A percentile compares a stretch with the other conserved stretches of the same genome.
Evolutionary conservation across 2,888 invertebrate species (phyloP).

Genomic region (Coleophora flavipennella): DNA sequence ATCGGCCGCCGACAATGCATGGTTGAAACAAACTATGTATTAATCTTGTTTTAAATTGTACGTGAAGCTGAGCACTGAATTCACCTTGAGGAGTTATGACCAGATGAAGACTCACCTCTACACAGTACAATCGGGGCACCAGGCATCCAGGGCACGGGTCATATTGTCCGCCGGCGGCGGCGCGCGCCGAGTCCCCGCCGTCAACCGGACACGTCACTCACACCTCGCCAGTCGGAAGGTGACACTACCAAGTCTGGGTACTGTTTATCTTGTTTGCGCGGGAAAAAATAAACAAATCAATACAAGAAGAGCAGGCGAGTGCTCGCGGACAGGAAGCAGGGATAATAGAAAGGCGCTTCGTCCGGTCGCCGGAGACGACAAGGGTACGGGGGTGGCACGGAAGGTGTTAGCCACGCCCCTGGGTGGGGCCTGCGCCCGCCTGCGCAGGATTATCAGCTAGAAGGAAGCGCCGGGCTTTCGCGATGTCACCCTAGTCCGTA

Average conservation of each 20-base stretch:
- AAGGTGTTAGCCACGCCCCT: constrained; percentile 26
- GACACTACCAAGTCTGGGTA: constrained; percentile 27
- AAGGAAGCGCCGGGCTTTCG: background rate
- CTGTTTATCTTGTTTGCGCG: constrained; percentile 54
- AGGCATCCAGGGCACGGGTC: background rate
- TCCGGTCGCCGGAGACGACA: constrained; percentile 32
- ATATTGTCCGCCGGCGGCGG: constrained; percentile 2
- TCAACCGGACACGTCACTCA: constrained; percentile 27
- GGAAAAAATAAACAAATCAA: constrained; percentile 69
- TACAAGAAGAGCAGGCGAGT: constrained; percentile 59
- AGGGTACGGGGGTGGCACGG: constrained; percentile 27
- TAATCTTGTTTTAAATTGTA: too few species aligned
- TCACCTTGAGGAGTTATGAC: too few species aligned
- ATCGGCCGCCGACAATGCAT: too few species aligned
- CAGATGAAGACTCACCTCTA: constrained; percentile 5
- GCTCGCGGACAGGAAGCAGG: constrained; percentile 67
- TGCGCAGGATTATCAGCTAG: constrained; percentile 30
- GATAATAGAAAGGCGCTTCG: constrained; percentile 61
- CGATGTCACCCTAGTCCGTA: too few species aligned
- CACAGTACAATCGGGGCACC: background rate
- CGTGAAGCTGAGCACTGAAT: too few species aligned
- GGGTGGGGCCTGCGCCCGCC: constrained; percentile 29
- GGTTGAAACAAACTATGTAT: too few species aligned
- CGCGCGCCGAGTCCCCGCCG: background rate
- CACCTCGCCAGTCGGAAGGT: constrained; percentile 43